Evolutionary conservation across 2,888 invertebrate genomes (phyloP).

Genomic region (Pseudoips prasinana): DNA sequence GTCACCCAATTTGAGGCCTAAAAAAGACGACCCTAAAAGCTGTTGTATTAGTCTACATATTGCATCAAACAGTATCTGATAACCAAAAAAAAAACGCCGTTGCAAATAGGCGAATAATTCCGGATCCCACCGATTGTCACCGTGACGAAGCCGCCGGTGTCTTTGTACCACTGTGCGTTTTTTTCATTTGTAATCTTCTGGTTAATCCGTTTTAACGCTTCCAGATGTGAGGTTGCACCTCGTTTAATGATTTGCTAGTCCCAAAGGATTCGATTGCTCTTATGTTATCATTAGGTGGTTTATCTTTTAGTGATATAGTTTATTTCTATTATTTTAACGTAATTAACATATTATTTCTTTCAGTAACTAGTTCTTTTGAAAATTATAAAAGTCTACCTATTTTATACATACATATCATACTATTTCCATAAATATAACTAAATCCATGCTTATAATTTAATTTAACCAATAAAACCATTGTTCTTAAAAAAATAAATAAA

Average conservation of each 20-base stretch:
- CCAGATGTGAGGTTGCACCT: constrained; percentile 67
- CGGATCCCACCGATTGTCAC: constrained; percentile 74
- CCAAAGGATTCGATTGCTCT: constrained; percentile 42
- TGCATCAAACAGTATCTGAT: constrained; percentile 46
- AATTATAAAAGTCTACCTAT: no score
- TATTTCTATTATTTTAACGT: no score
- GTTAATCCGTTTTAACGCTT: constrained; percentile 79
- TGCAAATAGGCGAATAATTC: constrained; percentile 67
- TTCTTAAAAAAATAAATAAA: no score
- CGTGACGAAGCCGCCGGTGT: constrained; percentile 70
- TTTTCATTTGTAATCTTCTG: constrained; percentile 73
- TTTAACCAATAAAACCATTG: no score
- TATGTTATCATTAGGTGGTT: constrained; percentile 15
- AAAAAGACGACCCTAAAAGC: not conserved
- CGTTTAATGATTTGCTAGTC: constrained; percentile 42
- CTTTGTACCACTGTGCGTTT: constrained; percentile 58
- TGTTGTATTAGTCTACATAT: constrained; percentile 41
- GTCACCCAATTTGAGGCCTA: no score
- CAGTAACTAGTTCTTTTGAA: no score
- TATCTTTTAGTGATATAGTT: constrained; percentile 9
- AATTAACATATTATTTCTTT: no score
- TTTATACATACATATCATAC: no score
- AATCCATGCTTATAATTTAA: no score
- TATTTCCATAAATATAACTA: no score
- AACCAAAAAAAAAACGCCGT: constrained; percentile 51